These are phyloP conservation scores for Eristalinus sepulchralis DNA, from an alignment of 2,888 invertebrate species.

Conservation along the genomic window DNA sequence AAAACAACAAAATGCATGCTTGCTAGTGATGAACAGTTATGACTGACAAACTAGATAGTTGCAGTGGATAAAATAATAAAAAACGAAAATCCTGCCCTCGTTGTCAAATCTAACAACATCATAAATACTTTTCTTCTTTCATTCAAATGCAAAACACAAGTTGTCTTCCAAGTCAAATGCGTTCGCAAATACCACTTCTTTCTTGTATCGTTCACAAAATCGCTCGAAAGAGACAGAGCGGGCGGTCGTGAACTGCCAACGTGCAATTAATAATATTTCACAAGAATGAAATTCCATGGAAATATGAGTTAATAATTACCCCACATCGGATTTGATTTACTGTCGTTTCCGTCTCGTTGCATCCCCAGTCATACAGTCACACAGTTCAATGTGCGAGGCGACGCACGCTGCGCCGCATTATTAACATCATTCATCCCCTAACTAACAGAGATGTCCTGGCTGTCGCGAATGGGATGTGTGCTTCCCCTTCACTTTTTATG, in stretches of 20 bases:
- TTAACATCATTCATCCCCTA: conserved; percentile 66
- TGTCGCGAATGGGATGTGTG: conserved; percentile 24
- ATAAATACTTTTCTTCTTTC: neutral
- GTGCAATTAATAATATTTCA: conserved; percentile 71
- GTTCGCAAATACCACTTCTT: conserved; percentile 31
- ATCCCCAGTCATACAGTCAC: conserved; percentile 32
- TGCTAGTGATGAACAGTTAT: no score
- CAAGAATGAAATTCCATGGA: conserved; percentile 69
- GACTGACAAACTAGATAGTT: no score
- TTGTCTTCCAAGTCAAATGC: neutral
- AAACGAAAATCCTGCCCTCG: neutral
- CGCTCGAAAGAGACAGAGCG: conserved; percentile 61
- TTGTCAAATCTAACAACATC: neutral
- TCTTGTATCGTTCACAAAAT: conserved; percentile 24
- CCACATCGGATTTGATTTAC: conserved; percentile 69
- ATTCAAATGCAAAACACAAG: neutral
- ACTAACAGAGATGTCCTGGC: conserved; percentile 66
- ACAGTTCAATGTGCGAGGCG: conserved; percentile 64
- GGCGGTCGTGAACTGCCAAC: conserved; percentile 70
- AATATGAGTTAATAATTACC: conserved; percentile 72
- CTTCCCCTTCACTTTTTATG: conserved; percentile 40
- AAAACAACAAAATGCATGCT: no score
- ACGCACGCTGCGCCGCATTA: conserved; percentile 62
- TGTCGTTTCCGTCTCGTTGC: conserved; percentile 68
- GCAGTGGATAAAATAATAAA: no score